These are phyloP conservation scores for Uloborus diversus DNA, from an alignment of 1,140 invertebrate species.

Conservation along the genomic window DNA sequence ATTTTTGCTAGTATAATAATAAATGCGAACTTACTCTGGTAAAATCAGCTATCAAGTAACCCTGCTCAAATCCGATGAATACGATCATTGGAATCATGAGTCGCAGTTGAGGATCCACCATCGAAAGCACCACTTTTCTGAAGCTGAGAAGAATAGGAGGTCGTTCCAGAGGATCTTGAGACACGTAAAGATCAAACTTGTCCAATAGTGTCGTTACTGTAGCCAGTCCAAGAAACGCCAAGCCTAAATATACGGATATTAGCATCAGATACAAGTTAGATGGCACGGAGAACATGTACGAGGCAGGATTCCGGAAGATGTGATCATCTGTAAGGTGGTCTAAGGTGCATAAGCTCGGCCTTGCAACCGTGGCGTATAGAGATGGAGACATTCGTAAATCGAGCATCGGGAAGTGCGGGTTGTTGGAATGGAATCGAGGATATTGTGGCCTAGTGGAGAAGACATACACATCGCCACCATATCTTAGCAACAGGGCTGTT, in stretches of 20 bases:
- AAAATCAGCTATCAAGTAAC: conserved; percentile 67
- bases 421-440: background rate
- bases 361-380: conserved; percentile 32
- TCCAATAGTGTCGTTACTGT: conserved; percentile 57
- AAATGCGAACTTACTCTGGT: conserved; percentile 66
- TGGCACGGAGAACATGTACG: conserved; percentile 55
- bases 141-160: conserved; percentile 44
- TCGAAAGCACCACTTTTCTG: conserved; percentile 45
- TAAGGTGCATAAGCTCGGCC: conserved; percentile 36
- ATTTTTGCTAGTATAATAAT: no score
- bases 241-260: conserved; percentile 50
- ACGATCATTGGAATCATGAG: conserved; percentile 65
- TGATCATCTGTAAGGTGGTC: conserved; percentile 26
- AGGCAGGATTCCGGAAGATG: conserved; percentile 48
- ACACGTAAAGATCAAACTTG: conserved; percentile 58
- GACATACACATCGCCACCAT: conserved; percentile 52
- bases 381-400: conserved; percentile 39
- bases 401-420: conserved; percentile 13
- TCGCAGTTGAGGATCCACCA: conserved; percentile 64
- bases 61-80: conserved; percentile 66
- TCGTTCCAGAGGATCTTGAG: conserved; percentile 59
- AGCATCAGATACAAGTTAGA: conserved; percentile 56
- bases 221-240: conserved; percentile 56
- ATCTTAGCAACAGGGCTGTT: conserved; percentile 42
- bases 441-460: conserved; percentile 37